Evolutionary conservation across 64 coral and sea anemone species (phyloP).

Genomic region (Actinia equina): DNA sequence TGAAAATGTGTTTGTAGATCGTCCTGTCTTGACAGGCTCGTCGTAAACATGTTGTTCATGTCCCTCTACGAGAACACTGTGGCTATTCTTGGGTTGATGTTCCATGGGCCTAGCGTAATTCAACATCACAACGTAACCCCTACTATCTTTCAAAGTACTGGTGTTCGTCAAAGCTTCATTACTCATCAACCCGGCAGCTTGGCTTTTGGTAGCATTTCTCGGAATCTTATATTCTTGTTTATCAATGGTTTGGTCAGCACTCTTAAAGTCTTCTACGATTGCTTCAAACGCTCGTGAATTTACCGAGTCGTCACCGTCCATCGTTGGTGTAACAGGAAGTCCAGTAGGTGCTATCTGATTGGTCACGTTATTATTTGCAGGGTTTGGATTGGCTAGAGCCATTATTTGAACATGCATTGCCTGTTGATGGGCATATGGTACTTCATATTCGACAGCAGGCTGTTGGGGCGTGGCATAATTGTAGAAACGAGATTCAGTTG

Average conservation of each 20-base stretch:
- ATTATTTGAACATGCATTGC: neutral
- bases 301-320: neutral
- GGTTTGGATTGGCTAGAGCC: neutral
- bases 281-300: neutral
- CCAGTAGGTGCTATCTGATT: neutral
- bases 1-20: neutral
- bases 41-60: neutral
- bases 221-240: neutral
- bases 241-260: neutral
- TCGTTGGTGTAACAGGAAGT: neutral
- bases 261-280: neutral
- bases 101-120: neutral
- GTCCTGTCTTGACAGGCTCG: neutral
- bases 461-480: neutral
- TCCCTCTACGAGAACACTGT: neutral
- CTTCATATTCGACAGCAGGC: neutral
- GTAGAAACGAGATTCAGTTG: neutral
- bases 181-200: neutral
- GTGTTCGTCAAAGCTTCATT: neutral
- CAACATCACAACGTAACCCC: neutral
- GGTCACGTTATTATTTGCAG: neutral
- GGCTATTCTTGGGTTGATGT: neutral
- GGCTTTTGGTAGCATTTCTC: neutral
- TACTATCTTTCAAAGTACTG: neutral
- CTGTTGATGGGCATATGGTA: constrained; percentile 16